phyloP scores from a whole-genome alignment of 1,140 invertebrate genomes.

The Microplitis demolitor region DNA sequence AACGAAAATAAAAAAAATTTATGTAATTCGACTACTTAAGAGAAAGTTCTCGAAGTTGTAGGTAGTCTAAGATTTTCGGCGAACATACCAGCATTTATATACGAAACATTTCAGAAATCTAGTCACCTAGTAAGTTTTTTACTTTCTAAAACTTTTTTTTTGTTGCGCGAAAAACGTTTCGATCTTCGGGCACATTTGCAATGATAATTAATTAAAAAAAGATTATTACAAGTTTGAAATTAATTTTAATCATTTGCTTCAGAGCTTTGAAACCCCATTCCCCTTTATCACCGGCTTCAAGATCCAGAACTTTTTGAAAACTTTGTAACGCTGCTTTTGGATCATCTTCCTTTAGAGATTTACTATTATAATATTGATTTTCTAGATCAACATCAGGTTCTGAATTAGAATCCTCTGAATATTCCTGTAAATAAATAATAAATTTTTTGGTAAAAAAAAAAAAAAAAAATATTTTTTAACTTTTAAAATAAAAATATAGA shows the following conservation, averaged over 20 bases:
- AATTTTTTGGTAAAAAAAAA: background rate
- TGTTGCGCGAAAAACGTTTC: background rate
- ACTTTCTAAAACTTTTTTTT: no score
- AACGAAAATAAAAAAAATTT: no score
- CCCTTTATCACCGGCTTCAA: slow-evolving; percentile 97
- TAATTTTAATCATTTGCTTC: slow-evolving; percentile 99
- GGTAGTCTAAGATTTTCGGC: no score
- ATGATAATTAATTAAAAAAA: background rate
- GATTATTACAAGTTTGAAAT: slow-evolving; percentile 90
- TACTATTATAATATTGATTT: slow-evolving; percentile 99
- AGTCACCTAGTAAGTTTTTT: no score
- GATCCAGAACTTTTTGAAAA: slow-evolving; percentile 95
- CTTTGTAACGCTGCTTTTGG: slow-evolving; percentile 88
- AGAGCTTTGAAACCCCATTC: slow-evolving; percentile 99
- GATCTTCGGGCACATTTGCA: background rate
- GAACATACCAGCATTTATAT: no score
- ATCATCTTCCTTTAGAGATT: slow-evolving; percentile 97
- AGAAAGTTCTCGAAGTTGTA: no score
- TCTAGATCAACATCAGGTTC: slow-evolving; percentile 99
- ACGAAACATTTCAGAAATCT: no score
- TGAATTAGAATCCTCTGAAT: slow-evolving; percentile 94
- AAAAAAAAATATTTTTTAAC: background rate
- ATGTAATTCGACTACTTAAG: no score
- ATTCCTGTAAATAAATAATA: slow-evolving; percentile 72
- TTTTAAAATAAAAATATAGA: background rate